These are phyloP conservation scores for Catonia carolina DNA, from an alignment of 2,888 invertebrate species.

Conservation along the genomic window DNA sequence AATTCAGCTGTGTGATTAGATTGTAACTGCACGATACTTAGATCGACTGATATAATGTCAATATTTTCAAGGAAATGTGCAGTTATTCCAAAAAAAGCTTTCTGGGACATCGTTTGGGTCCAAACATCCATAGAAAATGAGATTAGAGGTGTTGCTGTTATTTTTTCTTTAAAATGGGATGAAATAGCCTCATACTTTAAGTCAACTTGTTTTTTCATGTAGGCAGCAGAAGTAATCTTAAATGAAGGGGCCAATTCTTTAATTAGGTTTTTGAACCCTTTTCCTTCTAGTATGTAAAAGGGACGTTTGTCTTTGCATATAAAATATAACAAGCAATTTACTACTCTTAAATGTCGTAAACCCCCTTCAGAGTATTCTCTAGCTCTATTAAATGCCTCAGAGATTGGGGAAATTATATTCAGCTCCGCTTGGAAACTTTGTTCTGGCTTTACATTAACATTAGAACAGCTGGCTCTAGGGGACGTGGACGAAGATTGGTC, in stretches of 20 bases:
- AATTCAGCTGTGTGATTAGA: constrained; percentile 11
- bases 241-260: constrained; percentile 14
- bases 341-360: background rate
- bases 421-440: background rate
- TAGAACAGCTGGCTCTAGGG: too few species aligned
- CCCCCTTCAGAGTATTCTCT: background rate
- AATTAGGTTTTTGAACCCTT: constrained; percentile 13
- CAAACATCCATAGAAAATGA: constrained; percentile 12
- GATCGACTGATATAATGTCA: constrained; percentile 9
- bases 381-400: background rate
- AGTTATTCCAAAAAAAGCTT: constrained; percentile 14
- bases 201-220: constrained; percentile 10
- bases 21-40: background rate
- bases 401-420: background rate
- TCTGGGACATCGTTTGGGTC: constrained; percentile 17
- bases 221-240: constrained; percentile 13
- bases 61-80: constrained; percentile 2
- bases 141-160: background rate
- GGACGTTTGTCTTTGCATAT: constrained; percentile 16
- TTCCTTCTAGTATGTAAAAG: constrained; percentile 5
- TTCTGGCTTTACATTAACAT: too few species aligned
- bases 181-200: constrained; percentile 13
- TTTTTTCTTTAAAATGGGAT: background rate
- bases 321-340: background rate
- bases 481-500: too few species aligned